phyloP scores from a whole-genome alignment of 2,113 vertebrate species.

The Pelusios castaneus region DNA sequence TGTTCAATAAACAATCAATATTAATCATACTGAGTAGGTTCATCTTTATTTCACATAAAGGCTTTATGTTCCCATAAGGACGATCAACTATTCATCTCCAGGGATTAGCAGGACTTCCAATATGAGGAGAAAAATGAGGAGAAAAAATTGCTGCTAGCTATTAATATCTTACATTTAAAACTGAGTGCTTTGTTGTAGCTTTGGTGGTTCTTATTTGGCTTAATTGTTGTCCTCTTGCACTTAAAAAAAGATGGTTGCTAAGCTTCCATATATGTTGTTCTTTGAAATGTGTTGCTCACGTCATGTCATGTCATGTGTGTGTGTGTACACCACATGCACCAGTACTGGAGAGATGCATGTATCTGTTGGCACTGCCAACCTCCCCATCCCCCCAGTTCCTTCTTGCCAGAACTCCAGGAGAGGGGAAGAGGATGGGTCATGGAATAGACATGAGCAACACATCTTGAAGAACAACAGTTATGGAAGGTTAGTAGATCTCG shows the following conservation, averaged over 20 bases:
- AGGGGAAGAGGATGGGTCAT: no score
- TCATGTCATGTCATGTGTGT: no score
- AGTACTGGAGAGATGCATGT: no score
- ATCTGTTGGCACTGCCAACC: no score
- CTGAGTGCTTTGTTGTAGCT: background rate
- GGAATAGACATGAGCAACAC: no score
- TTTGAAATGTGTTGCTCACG: no score
- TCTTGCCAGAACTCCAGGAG: no score
- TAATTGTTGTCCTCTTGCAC: background rate
- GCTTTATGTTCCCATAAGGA: background rate
- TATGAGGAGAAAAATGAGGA: background rate
- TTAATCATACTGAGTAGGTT: background rate
- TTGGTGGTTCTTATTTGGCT: background rate
- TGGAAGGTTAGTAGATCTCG: no score
- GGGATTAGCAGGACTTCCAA: background rate
- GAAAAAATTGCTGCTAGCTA: background rate
- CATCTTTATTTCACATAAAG: background rate
- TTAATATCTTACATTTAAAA: background rate
- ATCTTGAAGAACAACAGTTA: no score
- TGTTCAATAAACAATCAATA: background rate
- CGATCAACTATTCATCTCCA: background rate
- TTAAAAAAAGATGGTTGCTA: background rate
- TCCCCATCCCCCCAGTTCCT: no score
- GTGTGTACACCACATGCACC: no score
- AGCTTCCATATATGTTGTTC: no score